Evolutionary conservation across 2,797 vertebrate genomes (phyloP), one percentile per base, ranked within the genome.

Genomic region (Loris lydekkerianus): DNA sequence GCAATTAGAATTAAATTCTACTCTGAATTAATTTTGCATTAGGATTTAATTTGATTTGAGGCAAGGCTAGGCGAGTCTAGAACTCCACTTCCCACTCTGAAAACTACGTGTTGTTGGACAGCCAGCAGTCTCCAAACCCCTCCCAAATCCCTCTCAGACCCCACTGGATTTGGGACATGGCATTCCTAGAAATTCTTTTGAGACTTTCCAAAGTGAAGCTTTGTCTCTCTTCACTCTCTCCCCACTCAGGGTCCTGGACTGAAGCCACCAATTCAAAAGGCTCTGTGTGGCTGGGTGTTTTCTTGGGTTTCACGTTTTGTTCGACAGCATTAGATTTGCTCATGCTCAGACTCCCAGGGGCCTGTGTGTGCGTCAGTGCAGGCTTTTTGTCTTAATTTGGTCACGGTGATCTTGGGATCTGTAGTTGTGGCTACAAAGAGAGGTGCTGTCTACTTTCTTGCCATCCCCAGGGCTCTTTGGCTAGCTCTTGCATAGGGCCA

Each of bases 131-230:
- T 91, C 80, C 37, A 67, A 65, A 46, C 75, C 88, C 75, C 63
- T 56, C 73, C 27, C 60, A 40, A 87, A 53, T 91, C 88, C 75
- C 63, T 56, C 63, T 23, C 60, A 40, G 85, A 58, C 93, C 75
- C 75, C 72, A 49, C 95, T 2, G 29, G 93, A 80, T 94, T 83
- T 27, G 60, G 91, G 82, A 93, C 2, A 3, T 25, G 86, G 75
- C 96, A 97, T 97, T 97, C 97, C 96, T 97, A 95, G 97, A 97
- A 98, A 96, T 91, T 95, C 96, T 85, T 96, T 46, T 91, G 86
- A 97, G 84, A 63, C 92, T 83, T 91, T 94, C 86, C 95, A 97
- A 98, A 97, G 96, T 13, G 0, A 72, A 34, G 70, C 97, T 97
- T 97, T 97, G 96, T 97, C 83, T 95, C 69, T 73, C 87, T 86